Evolutionary conservation across 2,888 invertebrate species (phyloP).

Genomic region (Galerucella pusilla): DNA sequence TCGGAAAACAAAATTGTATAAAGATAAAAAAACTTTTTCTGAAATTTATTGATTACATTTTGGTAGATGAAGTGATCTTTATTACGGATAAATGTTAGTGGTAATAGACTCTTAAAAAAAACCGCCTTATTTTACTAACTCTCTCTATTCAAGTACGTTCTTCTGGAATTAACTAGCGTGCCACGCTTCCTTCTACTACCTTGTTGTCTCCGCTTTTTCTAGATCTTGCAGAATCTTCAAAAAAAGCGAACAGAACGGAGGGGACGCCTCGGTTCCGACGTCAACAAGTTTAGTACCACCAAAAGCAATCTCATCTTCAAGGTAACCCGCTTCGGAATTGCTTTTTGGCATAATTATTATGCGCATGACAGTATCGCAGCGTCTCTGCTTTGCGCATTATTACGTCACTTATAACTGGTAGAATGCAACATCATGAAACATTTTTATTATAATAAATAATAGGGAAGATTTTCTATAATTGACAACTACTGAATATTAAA

Average conservation of each 20-base stretch:
- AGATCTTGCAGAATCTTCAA: conserved; percentile 99
- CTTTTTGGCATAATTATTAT: conserved; percentile 52
- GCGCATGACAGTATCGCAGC: conserved; percentile 64
- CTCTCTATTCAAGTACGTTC: conserved; percentile 58
- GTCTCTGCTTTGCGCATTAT: conserved; percentile 63
- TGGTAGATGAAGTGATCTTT: background rate
- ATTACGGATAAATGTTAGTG: background rate
- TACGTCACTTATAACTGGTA: conserved; percentile 30
- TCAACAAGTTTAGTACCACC: conserved; percentile 92
- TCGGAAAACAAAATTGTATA: too few relatives aligned
- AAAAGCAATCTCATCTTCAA: conserved; percentile 99
- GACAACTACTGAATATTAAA: too few relatives aligned
- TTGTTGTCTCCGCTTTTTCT: conserved; percentile 90
- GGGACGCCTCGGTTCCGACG: conserved; percentile 95
- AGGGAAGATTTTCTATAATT: too few relatives aligned
- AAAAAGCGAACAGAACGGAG: conserved; percentile 98
- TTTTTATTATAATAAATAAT: background rate
- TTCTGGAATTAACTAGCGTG: conserved; percentile 61
- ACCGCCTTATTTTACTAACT: conserved; percentile 33
- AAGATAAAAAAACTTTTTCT: too few relatives aligned
- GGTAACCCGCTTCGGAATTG: conserved; percentile 81
- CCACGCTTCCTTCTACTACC: conserved; percentile 77
- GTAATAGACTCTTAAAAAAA: conserved; percentile 7
- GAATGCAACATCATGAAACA: conserved; percentile 17
- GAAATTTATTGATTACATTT: too few relatives aligned